Percentiles rank a stretch among this genome's conserved stretches.
Conservation (phyloP, 2,888 invertebrate genomes). For the Limnephilus lunatus region DNA sequence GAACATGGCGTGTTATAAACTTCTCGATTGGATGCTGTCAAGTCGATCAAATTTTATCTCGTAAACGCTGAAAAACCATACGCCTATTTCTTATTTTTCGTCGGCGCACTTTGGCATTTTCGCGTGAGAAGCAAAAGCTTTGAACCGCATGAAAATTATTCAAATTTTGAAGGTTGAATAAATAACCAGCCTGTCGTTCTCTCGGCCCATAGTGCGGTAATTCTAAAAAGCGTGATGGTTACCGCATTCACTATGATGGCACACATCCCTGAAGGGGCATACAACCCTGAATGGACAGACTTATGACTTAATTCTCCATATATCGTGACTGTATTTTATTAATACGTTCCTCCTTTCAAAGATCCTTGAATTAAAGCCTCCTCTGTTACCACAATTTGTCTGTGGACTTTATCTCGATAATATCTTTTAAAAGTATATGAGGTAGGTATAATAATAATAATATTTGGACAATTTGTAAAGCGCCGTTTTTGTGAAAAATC, state of each 20-base stretch:
- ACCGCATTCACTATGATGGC: not conserved
- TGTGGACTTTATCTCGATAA: not conserved
- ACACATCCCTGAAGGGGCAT: not conserved
- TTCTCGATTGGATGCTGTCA: constrained; percentile 33
- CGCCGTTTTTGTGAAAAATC: no score
- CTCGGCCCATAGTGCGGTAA: not conserved
- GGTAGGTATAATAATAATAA: no score
- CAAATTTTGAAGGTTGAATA: not conserved
- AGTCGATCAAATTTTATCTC: constrained; percentile 39
- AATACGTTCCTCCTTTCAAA: not conserved
- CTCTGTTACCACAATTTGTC: not conserved
- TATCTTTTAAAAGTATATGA: not conserved
- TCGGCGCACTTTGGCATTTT: not conserved
- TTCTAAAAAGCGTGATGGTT: not conserved
- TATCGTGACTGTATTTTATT: not conserved
- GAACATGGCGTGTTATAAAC: constrained; percentile 9
- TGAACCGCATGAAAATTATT: not conserved
- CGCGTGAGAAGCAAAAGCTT: not conserved
- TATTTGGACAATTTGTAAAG: no score
- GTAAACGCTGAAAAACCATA: not conserved
- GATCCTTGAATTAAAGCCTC: not conserved
- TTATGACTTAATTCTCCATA: not conserved
- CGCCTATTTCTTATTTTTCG: not conserved
- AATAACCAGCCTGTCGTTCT: not conserved
- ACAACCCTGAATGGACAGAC: no score